These are phyloP conservation scores for Eriosoma lanigerum DNA, from an alignment of 1,140 invertebrate species.

Conservation along the genomic window DNA sequence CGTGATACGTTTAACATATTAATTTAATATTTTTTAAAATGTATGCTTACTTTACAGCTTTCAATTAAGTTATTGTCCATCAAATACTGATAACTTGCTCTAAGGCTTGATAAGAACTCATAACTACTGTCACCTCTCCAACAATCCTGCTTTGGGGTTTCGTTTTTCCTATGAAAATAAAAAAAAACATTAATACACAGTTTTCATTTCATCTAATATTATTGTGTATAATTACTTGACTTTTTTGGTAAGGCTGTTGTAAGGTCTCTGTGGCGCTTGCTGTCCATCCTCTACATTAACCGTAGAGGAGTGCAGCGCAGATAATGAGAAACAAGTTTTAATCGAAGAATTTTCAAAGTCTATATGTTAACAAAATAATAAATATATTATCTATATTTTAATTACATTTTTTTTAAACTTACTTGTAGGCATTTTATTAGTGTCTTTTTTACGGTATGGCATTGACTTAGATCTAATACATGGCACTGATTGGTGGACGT, in stretches of 20 bases:
- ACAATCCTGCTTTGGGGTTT: constrained; percentile 63
- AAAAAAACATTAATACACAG: neutral
- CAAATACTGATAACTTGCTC: constrained; percentile 85
- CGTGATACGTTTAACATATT: too few species aligned
- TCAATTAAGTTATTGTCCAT: constrained; percentile 92
- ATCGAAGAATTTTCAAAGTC: constrained; percentile 59
- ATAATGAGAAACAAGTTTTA: constrained; percentile 63
- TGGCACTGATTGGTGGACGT: constrained; percentile 37
- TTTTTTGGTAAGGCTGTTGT: constrained; percentile 51
- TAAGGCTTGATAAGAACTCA: constrained; percentile 85
- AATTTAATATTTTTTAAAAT: neutral
- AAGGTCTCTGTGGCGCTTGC: constrained; percentile 58
- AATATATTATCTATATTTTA: neutral
- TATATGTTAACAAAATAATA: constrained; percentile 53
- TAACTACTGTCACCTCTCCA: constrained; percentile 65
- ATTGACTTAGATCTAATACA: constrained; percentile 45
- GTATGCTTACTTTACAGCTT: constrained; percentile 70
- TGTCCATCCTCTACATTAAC: constrained; percentile 61
- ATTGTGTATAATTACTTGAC: constrained; percentile 18
- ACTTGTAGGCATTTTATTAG: constrained; percentile 40
- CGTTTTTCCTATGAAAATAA: constrained; percentile 60
- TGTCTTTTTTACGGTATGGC: constrained; percentile 27
- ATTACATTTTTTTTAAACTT: neutral
- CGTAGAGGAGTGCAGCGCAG: constrained; percentile 63
- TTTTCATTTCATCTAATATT: too few species aligned